Base-by-base conservation (phyloP, 2,888 invertebrate species). In the Chloroclystis v-ata region DNA sequence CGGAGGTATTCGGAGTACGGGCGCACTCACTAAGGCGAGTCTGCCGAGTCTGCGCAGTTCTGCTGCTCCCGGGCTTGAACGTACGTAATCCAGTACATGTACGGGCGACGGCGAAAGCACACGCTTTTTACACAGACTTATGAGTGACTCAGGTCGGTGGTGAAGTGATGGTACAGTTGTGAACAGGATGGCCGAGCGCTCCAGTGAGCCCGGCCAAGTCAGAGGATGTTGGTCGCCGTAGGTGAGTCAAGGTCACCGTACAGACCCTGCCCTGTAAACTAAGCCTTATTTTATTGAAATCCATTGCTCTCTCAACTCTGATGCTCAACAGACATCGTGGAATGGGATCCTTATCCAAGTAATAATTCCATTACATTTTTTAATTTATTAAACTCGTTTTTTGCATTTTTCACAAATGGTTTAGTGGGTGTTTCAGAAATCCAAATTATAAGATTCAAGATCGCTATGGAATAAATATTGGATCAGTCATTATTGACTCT, bases 151-250 rank as follows among this genome's bases (percentile, higher is more conserved):
- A 67, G 75, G 55, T 63, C 67, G 60, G 65, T 62, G 66, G 59
- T 60, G 67, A 60, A 69, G 78, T 75, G 77, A 80, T 83, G 81
- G 63, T 62, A 63, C 54, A 47, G 53, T 68, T 62, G 74, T 82
- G 82, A 82, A 60, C 71, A 75, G 76, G 63, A 86, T 85, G 86
- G 84, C 80, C 76, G 78, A 69, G 78, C 67, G 79, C 76, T 77
- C 76, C 50, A 56, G 50, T 47, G 82, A 72, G 79, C 84, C 78
- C 78, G 82, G 77, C 79, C 74, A 74, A 63, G 59, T 62, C 67
- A 72, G 69, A 86, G 70, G 69, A 86, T 86, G 86, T 77, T 72
- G 78, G 66, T 74, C 69, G 60, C 72, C 74, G 60, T 86, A 85
- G 83, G 86, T 86, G 68, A 82, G 35, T 35, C 79, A 82, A 82